A percentile compares a stretch with the other conserved stretches of the same genome.
Evolutionary conservation across 1,140 invertebrate species (phyloP).

Genomic region (Elymnias hypermnestra): DNA sequence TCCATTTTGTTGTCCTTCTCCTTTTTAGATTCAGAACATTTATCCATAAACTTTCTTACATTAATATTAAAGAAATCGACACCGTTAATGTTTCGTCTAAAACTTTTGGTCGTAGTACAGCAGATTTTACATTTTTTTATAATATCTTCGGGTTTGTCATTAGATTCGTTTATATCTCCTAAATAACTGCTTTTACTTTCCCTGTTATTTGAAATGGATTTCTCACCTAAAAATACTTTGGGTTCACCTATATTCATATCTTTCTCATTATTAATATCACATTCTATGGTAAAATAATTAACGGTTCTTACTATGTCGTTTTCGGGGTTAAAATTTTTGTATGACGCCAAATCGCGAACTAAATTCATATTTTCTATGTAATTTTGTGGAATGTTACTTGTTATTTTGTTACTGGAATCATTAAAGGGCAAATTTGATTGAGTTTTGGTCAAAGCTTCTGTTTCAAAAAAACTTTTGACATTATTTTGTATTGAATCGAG

Average conservation of each 20-base stretch:
- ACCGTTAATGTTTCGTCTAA: constrained; percentile 9
- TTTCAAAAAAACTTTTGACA: constrained; percentile 20
- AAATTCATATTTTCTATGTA: constrained; percentile 30
- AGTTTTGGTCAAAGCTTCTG: neutral
- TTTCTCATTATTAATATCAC: constrained; percentile 27
- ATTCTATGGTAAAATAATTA: constrained; percentile 56
- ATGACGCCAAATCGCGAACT: constrained; percentile 49
- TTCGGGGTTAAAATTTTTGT: constrained; percentile 29
- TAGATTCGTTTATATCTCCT: constrained; percentile 14
- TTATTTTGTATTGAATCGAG: constrained; percentile 18
- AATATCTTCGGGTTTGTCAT: constrained; percentile 15
- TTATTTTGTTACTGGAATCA: too few relatives aligned
- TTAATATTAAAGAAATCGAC: constrained; percentile 28
- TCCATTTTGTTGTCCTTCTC: constrained; percentile 23
- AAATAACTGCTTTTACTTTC: constrained; percentile 9
- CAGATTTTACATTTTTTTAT: constrained; percentile 44
- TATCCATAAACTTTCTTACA: constrained; percentile 38
- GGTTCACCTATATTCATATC: constrained; percentile 29
- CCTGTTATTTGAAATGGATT: constrained; percentile 4
- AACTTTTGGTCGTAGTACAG: constrained; percentile 25
- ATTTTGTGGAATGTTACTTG: constrained; percentile 19
- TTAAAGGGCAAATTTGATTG: too few relatives aligned
- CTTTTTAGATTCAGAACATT: constrained; percentile 19
- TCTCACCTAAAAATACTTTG: constrained; percentile 10
- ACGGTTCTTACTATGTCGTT: constrained; percentile 46